Evolutionary conservation across 2,113 vertebrate species (phyloP).

Genomic region (Ochotona curzoniae): DNA sequence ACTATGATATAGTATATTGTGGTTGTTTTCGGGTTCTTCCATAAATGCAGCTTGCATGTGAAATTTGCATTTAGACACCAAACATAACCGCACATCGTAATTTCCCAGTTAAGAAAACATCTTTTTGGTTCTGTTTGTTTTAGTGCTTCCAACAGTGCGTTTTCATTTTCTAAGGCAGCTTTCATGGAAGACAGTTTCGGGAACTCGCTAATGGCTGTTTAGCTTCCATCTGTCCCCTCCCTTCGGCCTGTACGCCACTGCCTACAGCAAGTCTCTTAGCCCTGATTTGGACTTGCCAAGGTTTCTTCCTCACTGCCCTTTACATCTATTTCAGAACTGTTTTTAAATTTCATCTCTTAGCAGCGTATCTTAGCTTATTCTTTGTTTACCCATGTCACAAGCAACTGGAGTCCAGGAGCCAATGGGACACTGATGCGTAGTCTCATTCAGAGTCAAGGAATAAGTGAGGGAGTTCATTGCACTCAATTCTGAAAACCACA

Average conservation of each 20-base stretch:
- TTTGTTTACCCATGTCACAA: background rate
- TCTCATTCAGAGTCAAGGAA: background rate
- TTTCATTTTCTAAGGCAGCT: constrained; percentile 75
- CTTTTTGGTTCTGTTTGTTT: constrained; percentile 79
- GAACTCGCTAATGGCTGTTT: constrained; percentile 72
- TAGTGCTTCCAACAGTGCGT: constrained; percentile 74
- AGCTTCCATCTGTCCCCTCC: constrained; percentile 73
- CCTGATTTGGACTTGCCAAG: background rate
- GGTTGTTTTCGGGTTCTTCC: constrained; percentile 69
- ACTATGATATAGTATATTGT: constrained; percentile 69
- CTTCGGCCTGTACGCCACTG: background rate
- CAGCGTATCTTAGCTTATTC: background rate
- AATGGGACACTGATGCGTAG: background rate
- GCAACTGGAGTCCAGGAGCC: background rate
- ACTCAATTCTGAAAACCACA: background rate
- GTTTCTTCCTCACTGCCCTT: background rate
- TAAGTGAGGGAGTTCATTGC: background rate
- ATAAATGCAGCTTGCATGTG: constrained; percentile 79
- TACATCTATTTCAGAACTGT: background rate
- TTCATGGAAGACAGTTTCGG: constrained; percentile 70
- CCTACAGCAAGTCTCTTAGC: background rate
- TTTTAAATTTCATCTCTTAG: background rate
- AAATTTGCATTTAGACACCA: constrained; percentile 80
- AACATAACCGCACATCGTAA: constrained; percentile 79
- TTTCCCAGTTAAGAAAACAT: constrained; percentile 82